Evolutionary conservation across 1,140 invertebrate genomes (phyloP), one percentile per base, ranked within the genome.

Genomic region (Leptinotarsa undecemlineata): DNA sequence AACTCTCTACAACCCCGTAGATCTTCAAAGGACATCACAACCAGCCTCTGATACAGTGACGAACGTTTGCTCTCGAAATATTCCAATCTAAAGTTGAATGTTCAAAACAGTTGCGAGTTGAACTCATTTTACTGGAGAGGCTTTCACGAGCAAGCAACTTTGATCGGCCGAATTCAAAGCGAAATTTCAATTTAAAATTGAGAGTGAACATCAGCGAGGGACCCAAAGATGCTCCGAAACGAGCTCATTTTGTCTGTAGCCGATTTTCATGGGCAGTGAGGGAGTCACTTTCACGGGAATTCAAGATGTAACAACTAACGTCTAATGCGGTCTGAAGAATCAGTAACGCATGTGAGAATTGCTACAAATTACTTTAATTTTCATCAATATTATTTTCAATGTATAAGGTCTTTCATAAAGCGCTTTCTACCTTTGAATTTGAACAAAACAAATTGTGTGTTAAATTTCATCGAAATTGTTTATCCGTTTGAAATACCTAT

Each of bases 131-230:
- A 71, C 75, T 73, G 67, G 73, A 48, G 75, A 62, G 57, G 62
- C 76, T 74, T 77, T 74, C 76, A 74, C 57, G 68, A 74, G 33
- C 76, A 77, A 71, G 66, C 66, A 77, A 77, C 79, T 80, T 80
- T 80, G 79, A 80, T 80, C 79, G 75, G 68, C 74, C 77, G 75
- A 77, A 80, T 76, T 78, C 79, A 80, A 80, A 80, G 79, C 78
- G 72, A 78, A 78, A 80, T 80, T 80, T 80, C 73, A 80, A 80
- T 80, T 80, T 80, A 80, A 80, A 80, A 80, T 80, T 72, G 77
- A 78, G 71, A 79, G 76, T 77, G 73, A 79, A 74, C 76, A 74
- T 68, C 68, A 74, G 68, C 72, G 73, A 75, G 67, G 70, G 63
- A 57, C 73, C 47, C 14, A 71, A 47, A 61, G 26, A 60, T 21